Conservation (phyloP, 2,888 invertebrate genomes). For the Limnephilus lunatus region DNA sequence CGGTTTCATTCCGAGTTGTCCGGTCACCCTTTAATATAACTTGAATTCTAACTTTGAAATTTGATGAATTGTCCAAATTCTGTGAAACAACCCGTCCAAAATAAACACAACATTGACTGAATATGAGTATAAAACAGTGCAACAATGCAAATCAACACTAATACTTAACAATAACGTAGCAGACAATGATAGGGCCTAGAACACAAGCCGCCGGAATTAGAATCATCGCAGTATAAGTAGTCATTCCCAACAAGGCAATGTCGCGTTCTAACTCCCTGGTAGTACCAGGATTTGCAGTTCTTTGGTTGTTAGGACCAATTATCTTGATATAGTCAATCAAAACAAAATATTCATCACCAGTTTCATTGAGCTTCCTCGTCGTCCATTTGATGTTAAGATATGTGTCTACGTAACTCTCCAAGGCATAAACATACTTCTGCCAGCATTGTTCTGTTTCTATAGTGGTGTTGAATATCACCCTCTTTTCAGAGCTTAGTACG, state of each 20-base stretch:
- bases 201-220: neutral
- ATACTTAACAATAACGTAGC: neutral
- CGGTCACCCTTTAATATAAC: no score
- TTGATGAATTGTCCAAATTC: no score
- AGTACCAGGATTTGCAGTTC: neutral
- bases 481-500: neutral
- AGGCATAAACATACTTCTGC: neutral
- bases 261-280: neutral
- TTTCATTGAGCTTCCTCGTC: neutral
- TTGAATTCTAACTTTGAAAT: no score
- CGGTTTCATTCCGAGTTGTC: no score
- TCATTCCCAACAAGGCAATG: neutral
- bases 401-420: neutral
- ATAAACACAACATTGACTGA: neutral
- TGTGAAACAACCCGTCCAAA: no score
- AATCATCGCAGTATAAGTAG: neutral
- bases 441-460: neutral
- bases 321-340: slow-evolving; percentile 10
- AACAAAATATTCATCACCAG: neutral
- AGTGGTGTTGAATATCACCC: neutral
- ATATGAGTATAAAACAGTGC: neutral
- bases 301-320: neutral
- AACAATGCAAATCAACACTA: neutral
- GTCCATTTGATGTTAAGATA: neutral
- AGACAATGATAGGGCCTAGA: neutral